Evolutionary conservation across 2,888 invertebrate species (phyloP).

Genomic region (Lycocerus yunnanus): DNA sequence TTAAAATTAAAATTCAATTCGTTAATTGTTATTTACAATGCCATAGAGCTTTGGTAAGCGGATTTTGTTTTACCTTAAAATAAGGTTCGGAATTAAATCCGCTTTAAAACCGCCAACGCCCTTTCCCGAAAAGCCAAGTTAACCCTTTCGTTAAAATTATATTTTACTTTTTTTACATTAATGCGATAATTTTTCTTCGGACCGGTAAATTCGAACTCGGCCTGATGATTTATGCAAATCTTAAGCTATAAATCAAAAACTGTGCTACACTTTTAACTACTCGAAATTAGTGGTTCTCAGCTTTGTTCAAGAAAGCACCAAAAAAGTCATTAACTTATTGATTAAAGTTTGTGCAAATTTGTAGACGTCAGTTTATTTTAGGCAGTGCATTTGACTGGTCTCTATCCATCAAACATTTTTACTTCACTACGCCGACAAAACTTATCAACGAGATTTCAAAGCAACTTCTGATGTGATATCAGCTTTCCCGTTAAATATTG

Average conservation of each 20-base stretch:
- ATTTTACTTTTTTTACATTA: background rate
- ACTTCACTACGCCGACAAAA: conserved; percentile 10
- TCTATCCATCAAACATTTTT: conserved; percentile 16
- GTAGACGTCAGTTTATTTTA: conserved; percentile 2
- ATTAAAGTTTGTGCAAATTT: conserved; percentile 1
- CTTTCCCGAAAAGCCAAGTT: background rate
- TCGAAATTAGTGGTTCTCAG: background rate
- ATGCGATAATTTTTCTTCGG: background rate
- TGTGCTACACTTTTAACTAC: background rate
- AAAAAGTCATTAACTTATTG: background rate
- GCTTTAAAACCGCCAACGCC: background rate
- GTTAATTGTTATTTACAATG: background rate
- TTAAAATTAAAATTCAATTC: background rate
- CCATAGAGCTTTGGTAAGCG: background rate
- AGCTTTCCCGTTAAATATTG: background rate
- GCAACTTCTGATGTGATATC: conserved; percentile 4
- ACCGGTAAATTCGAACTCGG: background rate
- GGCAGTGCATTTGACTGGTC: conserved; percentile 7
- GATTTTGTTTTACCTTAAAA: background rate
- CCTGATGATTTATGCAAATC: background rate
- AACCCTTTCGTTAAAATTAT: background rate
- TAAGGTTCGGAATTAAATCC: background rate
- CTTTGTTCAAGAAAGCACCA: background rate
- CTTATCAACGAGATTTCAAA: conserved; percentile 16
- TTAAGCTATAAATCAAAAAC: background rate